A percentile compares a stretch with the other conserved stretches of the same genome.
phyloP scores from a whole-genome alignment of 2,797 vertebrate genomes.

The Stomatorhinus walkeri region DNA sequence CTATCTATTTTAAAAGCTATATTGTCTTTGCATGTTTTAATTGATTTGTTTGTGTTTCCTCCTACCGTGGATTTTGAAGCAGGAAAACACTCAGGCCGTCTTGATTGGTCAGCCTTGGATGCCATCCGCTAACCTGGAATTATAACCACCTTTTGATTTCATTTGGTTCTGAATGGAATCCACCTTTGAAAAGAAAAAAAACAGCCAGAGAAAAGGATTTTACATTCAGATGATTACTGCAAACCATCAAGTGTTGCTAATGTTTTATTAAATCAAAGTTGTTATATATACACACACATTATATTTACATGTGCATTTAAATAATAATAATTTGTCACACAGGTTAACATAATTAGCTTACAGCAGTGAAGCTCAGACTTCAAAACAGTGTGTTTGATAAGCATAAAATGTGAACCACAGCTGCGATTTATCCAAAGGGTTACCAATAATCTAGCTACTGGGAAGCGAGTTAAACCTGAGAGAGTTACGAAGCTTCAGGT shows the following conservation, averaged over 20 bases:
- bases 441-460: not conserved
- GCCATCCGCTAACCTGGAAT: constrained; percentile 13
- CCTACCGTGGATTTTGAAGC: not conserved
- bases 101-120: constrained; percentile 20
- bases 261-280: not conserved
- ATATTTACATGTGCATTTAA: not conserved
- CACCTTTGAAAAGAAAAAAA: constrained; percentile 33
- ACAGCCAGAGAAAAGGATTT: not conserved
- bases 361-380: not conserved
- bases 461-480: not conserved
- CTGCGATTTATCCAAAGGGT: not conserved
- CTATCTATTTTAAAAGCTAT: not conserved
- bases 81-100: not conserved
- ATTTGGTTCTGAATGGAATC: constrained; percentile 52
- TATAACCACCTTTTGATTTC: constrained; percentile 54
- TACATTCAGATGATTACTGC: not conserved
- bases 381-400: not conserved
- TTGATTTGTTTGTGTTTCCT: not conserved
- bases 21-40: not conserved
- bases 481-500: not conserved
- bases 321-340: not conserved
- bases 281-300: not conserved
- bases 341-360: not conserved
- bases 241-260: not conserved
- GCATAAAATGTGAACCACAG: not conserved